Percentiles rank a stretch among this genome's conserved stretches.
These are phyloP conservation scores for Diorhabda elongata DNA, from an alignment of 1,140 invertebrate genomes.

Conservation along the genomic window DNA sequence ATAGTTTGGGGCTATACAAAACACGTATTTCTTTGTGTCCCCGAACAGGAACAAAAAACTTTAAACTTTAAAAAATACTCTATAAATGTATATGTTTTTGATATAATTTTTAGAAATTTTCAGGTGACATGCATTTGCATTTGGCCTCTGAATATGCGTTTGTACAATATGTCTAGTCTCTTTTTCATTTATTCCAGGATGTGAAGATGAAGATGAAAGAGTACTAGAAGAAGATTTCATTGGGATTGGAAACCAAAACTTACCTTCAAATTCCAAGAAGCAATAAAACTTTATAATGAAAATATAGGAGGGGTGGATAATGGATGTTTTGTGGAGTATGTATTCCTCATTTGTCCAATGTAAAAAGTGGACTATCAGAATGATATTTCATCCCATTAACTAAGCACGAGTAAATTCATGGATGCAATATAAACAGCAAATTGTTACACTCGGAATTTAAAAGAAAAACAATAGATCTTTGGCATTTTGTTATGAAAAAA, in stretches of 20 bases:
- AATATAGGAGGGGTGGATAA: slow-evolving; percentile 21
- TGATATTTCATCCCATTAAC: too few relatives aligned
- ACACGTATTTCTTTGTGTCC: slow-evolving; percentile 1
- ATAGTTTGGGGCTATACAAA: background rate
- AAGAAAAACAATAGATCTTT: slow-evolving; percentile 18
- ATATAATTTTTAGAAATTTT: too few relatives aligned
- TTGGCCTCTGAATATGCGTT: too few relatives aligned
- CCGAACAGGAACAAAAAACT: slow-evolving; percentile 6
- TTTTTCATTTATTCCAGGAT: background rate
- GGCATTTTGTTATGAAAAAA: slow-evolving; percentile 5
- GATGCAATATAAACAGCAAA: slow-evolving; percentile 14
- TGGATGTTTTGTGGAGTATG: background rate
- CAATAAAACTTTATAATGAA: slow-evolving; percentile 17
- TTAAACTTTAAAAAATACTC: background rate
- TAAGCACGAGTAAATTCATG: slow-evolving; percentile 9
- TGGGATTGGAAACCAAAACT: slow-evolving; percentile 44
- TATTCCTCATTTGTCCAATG: slow-evolving; percentile 16
- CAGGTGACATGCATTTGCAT: too few relatives aligned
- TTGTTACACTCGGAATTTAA: slow-evolving; percentile 13
- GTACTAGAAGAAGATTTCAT: slow-evolving; percentile 41
- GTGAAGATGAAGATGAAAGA: background rate
- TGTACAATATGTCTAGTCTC: too few relatives aligned
- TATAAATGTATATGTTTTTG: too few relatives aligned
- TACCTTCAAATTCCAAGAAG: slow-evolving; percentile 24
- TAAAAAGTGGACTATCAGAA: slow-evolving; percentile 12